A percentile compares a stretch with the other conserved stretches of the same genome.
Conservation (phyloP, 2,113 vertebrate genomes). For the Podarcis muralis region DNA sequence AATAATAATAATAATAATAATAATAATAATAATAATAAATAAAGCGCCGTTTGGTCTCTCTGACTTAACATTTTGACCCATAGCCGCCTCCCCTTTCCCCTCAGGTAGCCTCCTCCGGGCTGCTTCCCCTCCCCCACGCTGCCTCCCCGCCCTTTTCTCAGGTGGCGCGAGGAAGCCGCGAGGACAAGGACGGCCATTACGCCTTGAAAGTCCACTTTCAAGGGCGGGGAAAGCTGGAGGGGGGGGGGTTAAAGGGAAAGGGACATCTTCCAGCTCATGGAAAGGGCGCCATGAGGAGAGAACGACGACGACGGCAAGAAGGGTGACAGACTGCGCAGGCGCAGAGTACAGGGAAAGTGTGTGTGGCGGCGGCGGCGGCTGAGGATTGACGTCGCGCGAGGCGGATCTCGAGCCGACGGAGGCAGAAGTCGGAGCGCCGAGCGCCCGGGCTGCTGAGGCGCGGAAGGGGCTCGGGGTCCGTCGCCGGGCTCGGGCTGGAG, state of each 20-base stretch:
- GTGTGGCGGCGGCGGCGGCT: not conserved
- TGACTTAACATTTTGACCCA: not conserved
- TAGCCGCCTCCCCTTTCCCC: not conserved
- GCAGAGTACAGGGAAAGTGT: not conserved
- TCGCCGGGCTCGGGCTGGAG: not conserved
- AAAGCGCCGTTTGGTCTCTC: too few species aligned
- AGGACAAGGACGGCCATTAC: not conserved
- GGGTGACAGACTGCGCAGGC: not conserved
- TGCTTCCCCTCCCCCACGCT: not conserved
- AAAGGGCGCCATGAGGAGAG: not conserved
- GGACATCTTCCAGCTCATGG: too few species aligned
- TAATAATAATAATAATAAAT: too few species aligned
- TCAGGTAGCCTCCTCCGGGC: not conserved
- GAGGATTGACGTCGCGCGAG: not conserved
- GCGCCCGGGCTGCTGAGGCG: not conserved
- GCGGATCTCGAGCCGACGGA: not conserved
- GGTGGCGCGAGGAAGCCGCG: accelerated
- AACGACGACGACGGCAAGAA: too few species aligned
- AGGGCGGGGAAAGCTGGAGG: too few species aligned
- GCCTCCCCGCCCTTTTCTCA: not conserved
- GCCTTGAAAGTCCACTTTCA: too few species aligned
- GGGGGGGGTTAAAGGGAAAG: not conserved
- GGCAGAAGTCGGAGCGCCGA: not conserved
- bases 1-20: too few species aligned
- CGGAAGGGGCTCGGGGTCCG: not conserved